Evolutionary conservation across 2,888 invertebrate species (phyloP), one percentile per base, ranked within the genome.

Genomic region (Acanthococcus lagerstroemiae): DNA sequence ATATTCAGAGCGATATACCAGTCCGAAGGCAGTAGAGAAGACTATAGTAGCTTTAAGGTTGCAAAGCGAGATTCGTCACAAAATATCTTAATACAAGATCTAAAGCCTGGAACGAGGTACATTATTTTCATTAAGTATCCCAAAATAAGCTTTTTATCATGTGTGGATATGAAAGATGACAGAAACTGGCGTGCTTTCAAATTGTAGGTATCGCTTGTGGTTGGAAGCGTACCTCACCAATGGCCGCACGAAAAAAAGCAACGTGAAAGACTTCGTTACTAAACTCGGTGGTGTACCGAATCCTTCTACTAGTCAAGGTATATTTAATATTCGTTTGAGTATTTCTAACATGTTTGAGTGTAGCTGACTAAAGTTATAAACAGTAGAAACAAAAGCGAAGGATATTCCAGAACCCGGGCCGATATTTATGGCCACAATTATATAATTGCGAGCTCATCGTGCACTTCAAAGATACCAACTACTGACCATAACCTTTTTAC

Each of bases 191-290:
- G 12, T 19, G 15, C n/a, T 48, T 48, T 48, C 15, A 48, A 4
- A 6, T 70, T 65, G 44, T 72, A 84, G 90, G 73, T 93, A 92
- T 75, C 84, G 90, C 52, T 79, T 93, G 22, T 93, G 93, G 92
- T 77, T 94, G 69, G 93, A 93, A 73, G 83, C 92, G 70, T 93
- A 91, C 76, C 78, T 94, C 45, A 90, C 90, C 0, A 93, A 93
- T 75, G 93, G 94, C 19, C 87, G 87, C 74, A 88, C 90, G 68
- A 90, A 90, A 75, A 90, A 90, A 63, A 92, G 91, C 73, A 92
- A 93, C 72, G 91, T 92, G 0, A 83, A 92, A 72, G 90, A 90
- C 73, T 88, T 93, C 69, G 83, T 86, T 45, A 94, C 93, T 0
- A 91, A 91, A 74, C 85, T 90, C 1, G 83, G 86, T 67, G 69